Percentiles rank a stretch among this genome's conserved stretches.
phyloP scores from a whole-genome alignment of 2,888 invertebrate species.

The Nomada ferruginata region DNA sequence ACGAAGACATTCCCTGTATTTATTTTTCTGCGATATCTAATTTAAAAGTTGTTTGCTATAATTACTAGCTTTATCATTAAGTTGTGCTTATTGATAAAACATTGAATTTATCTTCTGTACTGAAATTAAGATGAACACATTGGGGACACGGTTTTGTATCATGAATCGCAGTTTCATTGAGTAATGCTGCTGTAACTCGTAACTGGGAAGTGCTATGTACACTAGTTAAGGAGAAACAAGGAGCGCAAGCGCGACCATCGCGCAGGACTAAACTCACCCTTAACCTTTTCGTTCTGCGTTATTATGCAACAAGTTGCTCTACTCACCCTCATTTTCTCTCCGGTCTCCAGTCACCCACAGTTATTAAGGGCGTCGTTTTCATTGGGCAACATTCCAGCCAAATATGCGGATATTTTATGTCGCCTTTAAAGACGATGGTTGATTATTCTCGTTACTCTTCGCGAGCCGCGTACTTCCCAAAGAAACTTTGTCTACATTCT shows the following conservation, averaged over 20 bases:
- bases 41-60: too few relatives aligned
- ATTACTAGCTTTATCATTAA: too few relatives aligned
- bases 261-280: constrained; percentile 65
- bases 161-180: neutral
- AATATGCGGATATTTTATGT: constrained; percentile 33
- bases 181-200: neutral
- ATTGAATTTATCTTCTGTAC: too few relatives aligned
- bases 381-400: constrained; percentile 57
- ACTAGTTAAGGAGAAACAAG: constrained; percentile 40
- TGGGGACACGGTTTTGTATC: neutral
- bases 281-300: constrained; percentile 69
- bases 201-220: neutral
- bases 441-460: constrained; percentile 28
- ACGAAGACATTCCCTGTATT: too few relatives aligned
- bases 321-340: constrained; percentile 57
- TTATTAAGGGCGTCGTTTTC: constrained; percentile 66
- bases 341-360: constrained; percentile 55
- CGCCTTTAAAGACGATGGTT: constrained; percentile 53
- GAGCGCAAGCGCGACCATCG: constrained; percentile 65
- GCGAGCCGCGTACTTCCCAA: neutral
- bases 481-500: neutral
- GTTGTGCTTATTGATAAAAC: too few relatives aligned
- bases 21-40: too few relatives aligned
- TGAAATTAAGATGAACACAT: neutral
- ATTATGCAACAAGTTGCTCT: constrained; percentile 79